Base-by-base conservation (phyloP, 2,888 invertebrate genomes). In the Capitulum mitella region DNA sequence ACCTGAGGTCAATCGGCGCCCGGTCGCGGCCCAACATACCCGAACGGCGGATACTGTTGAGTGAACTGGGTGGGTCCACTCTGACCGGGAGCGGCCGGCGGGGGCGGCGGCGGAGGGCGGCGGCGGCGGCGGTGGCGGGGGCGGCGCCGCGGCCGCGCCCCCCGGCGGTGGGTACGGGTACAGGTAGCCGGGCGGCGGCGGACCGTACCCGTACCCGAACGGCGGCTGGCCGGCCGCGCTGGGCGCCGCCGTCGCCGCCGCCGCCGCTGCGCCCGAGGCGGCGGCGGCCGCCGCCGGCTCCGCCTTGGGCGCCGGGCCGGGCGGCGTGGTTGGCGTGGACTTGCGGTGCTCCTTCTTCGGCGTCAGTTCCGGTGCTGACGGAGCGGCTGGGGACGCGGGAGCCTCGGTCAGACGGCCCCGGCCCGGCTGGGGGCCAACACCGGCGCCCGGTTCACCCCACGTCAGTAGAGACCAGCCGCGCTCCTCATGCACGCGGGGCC, bases 1-100 rank as follows among this genome's bases (percentile, higher is more conserved):
- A 19, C 6, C n/a, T 29, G 8, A n/a, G 29, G n/a, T 6, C 51
- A 3, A 14, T 51, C 58, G 8, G 1, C 58, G 10, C 10, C n/a
- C 10, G 5, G 19, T 8, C 29, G n/a, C n/a, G n/a, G n/a, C n/a
- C n/a, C n/a, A n/a, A 61, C 61, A 14, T 10, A 61, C 61, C 61
- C 61, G 61, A 61, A 61, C 61, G 61, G 61, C 61, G 61, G 61
- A 16, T 16, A 61, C 61, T 61, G 61, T 16, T 32, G 61, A n/a
- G 61, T 32, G 32, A 61, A n/a, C n/a, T n/a, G n/a, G n/a, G n/a
- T n/a, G n/a, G n/a, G n/a, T n/a, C n/a, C n/a, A n/a, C n/a, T n/a
- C n/a, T n/a, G n/a, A n/a, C n/a, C n/a, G n/a, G n/a, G n/a, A 54
- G n/a, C n/a, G 54, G 6, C n/a, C 54, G 22, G 54, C 54, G 22